Base-by-base conservation (phyloP, 23 tunicate species). In the Corella eumyota region DNA sequence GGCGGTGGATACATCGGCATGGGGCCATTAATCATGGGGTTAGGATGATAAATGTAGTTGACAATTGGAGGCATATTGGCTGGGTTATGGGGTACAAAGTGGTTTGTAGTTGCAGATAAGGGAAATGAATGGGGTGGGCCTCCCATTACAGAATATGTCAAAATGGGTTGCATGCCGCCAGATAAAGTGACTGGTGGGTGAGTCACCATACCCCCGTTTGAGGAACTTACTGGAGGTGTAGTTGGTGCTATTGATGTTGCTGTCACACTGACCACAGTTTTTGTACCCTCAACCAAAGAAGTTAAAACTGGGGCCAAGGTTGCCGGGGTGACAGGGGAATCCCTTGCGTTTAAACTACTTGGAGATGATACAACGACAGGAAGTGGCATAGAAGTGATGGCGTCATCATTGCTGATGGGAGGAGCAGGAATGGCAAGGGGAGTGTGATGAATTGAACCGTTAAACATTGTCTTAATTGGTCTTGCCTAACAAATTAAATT, bases 131-230 rank as follows among this genome's bases (percentile, higher is more conserved):
- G 66, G 13, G 82, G 82, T 6, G 72, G 73, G 40, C 62, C 69
- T 3, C 68, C 70, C 15, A 69, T 61, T 17, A 84, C 67, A 0
- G 94, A 75, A 65, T 84, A 84, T 1, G 94, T 84, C 0, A 84
- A 67, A 20, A 74, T 69, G 0, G 94, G 94, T 51, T 75, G 94
- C 30, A 73, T 64, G 1, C 75, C 66, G 11, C 76, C 37, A 4
- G 90, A 28, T 19, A 72, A 28, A 30, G 83, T 70, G 38, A 50
- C 66, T 0, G 83, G 74, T 19, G 83, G 30, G n/a, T n/a, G n/a
- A n/a, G n/a, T n/a, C n/a, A n/a, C n/a, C n/a, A n/a, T n/a, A n/a
- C n/a, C n/a, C n/a, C n/a, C n/a, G n/a, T n/a, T n/a, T n/a, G n/a
- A n/a, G n/a, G n/a, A n/a, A n/a, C 33, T 58, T 67, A 26, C 44